Percentiles rank a stretch among this genome's conserved stretches.
Evolutionary conservation across 2,113 vertebrate species (phyloP).

Genomic region (Sinocyclocheilus anshuiensis): DNA sequence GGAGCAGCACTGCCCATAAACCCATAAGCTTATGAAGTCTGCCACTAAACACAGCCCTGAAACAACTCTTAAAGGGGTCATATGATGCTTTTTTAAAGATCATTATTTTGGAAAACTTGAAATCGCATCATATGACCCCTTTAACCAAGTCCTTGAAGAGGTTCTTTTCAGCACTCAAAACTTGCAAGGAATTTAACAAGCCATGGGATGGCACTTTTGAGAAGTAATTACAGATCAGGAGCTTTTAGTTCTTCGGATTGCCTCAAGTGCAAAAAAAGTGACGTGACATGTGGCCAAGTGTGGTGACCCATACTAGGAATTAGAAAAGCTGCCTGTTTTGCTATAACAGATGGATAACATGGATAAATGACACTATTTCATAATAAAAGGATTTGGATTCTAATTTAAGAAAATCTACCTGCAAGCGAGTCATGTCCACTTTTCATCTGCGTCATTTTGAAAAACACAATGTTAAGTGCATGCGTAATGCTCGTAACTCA

Average conservation of each 20-base stretch:
- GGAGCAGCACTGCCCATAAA: slow-evolving; percentile 54
- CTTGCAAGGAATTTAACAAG: slow-evolving; percentile 66
- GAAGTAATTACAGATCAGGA: slow-evolving; percentile 69
- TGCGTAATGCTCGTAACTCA: slow-evolving; percentile 46
- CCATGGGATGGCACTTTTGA: slow-evolving; percentile 67
- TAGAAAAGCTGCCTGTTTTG: slow-evolving; percentile 49
- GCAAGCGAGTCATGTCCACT: slow-evolving; percentile 29
- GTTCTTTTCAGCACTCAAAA: slow-evolving; percentile 61
- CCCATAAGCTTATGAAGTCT: slow-evolving; percentile 71
- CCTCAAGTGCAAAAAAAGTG: slow-evolving; percentile 55
- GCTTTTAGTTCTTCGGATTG: slow-evolving; percentile 46
- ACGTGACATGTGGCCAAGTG: no score
- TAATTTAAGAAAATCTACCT: slow-evolving; percentile 5
- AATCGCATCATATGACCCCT: no score
- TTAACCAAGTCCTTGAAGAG: slow-evolving; percentile 63
- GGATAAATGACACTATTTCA: slow-evolving; percentile 54
- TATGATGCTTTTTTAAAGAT: no score
- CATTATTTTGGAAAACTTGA: no score
- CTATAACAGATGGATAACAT: slow-evolving; percentile 20
- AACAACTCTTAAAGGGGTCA: slow-evolving; percentile 67
- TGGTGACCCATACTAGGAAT: no score
- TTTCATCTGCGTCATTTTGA: slow-evolving; percentile 30
- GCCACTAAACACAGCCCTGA: slow-evolving; percentile 70
- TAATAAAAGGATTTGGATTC: slow-evolving; percentile 24
- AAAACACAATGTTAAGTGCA: slow-evolving; percentile 53